Conservation (phyloP, 2,888 invertebrate species). For the Oscheius onirici region DNA sequence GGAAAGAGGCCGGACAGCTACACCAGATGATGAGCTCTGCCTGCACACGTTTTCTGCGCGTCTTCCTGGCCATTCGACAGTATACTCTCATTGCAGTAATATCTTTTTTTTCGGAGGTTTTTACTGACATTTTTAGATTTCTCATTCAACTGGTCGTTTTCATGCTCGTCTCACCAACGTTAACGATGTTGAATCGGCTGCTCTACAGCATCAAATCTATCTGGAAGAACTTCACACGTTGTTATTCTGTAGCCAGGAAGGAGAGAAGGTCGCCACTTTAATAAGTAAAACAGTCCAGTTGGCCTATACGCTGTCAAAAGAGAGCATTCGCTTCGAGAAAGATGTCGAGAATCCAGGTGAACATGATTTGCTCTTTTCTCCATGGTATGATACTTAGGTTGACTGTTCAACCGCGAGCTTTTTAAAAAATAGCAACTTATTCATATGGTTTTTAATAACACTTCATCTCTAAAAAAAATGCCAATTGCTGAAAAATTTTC, state of each 20-base stretch:
- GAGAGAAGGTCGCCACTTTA: background rate
- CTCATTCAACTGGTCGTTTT: background rate
- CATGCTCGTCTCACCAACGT: conserved; percentile 6
- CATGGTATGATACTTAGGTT: too few species aligned
- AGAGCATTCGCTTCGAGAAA: conserved; percentile 2
- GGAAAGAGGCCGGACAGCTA: background rate
- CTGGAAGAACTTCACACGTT: conserved; percentile 8
- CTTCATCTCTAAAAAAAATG: too few species aligned
- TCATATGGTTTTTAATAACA: too few species aligned
- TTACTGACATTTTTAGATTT: conserved; percentile 23
- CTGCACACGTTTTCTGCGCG: background rate
- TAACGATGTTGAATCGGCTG: conserved; percentile 20
- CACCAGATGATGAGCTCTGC: conserved; percentile 2
- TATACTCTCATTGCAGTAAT: conserved; percentile 15
- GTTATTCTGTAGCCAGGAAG: conserved; percentile 14
- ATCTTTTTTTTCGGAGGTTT: background rate
- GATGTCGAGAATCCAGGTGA: too few species aligned
- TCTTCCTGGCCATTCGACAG: conserved; percentile 25
- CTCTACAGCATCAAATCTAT: conserved; percentile 9
- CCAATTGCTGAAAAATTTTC: background rate
- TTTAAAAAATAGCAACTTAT: too few species aligned
- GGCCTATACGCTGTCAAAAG: background rate
- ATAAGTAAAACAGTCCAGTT: background rate
- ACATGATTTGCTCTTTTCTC: too few species aligned
- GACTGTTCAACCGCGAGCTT: too few species aligned